phyloP scores from a whole-genome alignment of 1,140 invertebrate species.

The Bicyclus anynana region DNA sequence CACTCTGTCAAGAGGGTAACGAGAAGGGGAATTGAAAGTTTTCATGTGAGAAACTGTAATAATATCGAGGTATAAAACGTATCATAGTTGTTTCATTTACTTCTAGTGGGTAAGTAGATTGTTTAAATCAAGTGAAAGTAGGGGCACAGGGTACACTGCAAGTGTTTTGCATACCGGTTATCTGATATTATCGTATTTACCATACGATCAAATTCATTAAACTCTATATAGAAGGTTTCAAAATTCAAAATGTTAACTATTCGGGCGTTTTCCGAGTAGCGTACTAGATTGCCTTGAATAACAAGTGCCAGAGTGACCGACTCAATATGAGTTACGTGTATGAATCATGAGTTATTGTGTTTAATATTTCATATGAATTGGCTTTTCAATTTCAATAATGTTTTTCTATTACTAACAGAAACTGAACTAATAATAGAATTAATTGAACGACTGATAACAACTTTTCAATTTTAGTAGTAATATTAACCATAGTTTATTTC shows the following conservation, averaged over 20 bases:
- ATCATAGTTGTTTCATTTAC: neutral
- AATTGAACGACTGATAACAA: too few species aligned
- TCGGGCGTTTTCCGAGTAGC: neutral
- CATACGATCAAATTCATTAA: neutral
- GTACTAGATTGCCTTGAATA: neutral
- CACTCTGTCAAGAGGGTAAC: too few species aligned
- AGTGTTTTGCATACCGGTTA: slow-evolving; percentile 7
- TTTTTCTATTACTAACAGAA: too few species aligned
- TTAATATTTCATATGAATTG: too few species aligned
- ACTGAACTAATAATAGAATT: too few species aligned
- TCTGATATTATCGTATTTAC: neutral
- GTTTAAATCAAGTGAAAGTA: slow-evolving; percentile 9
- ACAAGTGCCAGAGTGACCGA: neutral
- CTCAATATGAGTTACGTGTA: neutral
- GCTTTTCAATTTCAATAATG: too few species aligned
- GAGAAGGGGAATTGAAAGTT: neutral
- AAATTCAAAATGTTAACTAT: neutral
- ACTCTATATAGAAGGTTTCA: neutral
- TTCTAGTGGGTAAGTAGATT: slow-evolving; percentile 5
- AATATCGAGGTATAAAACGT: neutral
- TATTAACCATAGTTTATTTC: too few species aligned
- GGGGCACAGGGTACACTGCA: neutral
- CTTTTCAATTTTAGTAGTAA: too few species aligned
- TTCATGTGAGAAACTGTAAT: neutral
- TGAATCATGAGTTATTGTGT: too few species aligned